Conservation (phyloP, 2,113 vertebrate species). For the Xiphophorus couchianus region DNA sequence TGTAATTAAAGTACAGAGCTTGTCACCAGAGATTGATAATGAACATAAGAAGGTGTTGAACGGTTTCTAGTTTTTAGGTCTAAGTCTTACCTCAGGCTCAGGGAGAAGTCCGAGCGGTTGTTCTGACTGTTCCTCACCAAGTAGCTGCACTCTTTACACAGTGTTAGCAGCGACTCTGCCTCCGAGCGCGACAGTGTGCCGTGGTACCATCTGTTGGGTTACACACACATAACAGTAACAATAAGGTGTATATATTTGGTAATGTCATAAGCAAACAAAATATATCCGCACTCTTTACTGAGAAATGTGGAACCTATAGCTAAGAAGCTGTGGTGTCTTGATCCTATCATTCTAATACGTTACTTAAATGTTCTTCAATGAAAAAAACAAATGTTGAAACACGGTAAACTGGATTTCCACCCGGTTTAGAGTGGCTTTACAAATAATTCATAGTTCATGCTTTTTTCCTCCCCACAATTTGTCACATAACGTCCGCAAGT, state of each 20-base stretch:
- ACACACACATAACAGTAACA: not conserved
- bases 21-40: too few relatives aligned
- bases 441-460: not conserved
- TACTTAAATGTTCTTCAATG: too few relatives aligned
- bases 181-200: conserved; percentile 92
- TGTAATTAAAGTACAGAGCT: not conserved
- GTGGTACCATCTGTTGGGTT: conserved; percentile 90
- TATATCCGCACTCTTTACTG: not conserved
- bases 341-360: too few relatives aligned
- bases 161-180: conserved; percentile 90
- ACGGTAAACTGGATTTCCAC: not conserved
- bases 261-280: not conserved
- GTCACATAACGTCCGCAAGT: too few relatives aligned
- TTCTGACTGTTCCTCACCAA: conserved; percentile 94
- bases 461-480: too few relatives aligned
- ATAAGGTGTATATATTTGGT: not conserved
- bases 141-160: conserved; percentile 98
- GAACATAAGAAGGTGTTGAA: not conserved
- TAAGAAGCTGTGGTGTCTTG: too few relatives aligned
- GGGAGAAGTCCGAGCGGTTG: conserved; percentile 90
- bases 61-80: not conserved
- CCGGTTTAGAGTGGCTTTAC: not conserved
- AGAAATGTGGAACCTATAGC: not conserved
- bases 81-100: conserved; percentile 82
- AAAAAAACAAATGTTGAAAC: too few relatives aligned